These are phyloP conservation scores for Galago senegalensis DNA, from an alignment of 2,797 vertebrate genomes.

Conservation along the genomic window DNA sequence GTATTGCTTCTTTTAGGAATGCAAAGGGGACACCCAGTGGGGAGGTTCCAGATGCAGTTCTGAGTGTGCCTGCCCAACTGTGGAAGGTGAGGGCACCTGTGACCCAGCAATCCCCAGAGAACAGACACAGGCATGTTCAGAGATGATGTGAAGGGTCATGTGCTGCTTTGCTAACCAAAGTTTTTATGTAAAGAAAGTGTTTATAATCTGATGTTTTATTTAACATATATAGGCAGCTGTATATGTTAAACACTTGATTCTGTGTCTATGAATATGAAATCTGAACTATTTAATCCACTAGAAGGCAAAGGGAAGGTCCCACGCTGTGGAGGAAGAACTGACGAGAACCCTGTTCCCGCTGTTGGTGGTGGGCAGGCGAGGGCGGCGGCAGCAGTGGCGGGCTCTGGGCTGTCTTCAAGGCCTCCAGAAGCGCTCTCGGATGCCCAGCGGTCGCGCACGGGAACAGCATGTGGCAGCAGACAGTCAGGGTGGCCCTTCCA, in stretches of 20 bases:
- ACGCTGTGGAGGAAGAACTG: conserved; percentile 63
- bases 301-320: conserved; percentile 87
- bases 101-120: conserved; percentile 84
- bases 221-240: conserved; percentile 85
- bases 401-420: conserved; percentile 65
- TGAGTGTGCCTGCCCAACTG: neutral
- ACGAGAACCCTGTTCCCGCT: neutral
- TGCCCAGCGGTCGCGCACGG: conserved; percentile 70
- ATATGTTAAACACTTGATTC: conserved; percentile 85
- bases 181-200: conserved; percentile 86
- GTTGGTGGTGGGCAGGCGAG: conserved; percentile 26
- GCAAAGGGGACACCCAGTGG: neutral
- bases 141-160: conserved; percentile 67
- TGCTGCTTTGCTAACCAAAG: conserved; percentile 85
- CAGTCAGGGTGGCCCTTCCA: conserved; percentile 73
- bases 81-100: conserved; percentile 20
- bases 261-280: conserved; percentile 87
- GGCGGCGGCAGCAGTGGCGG: neutral
- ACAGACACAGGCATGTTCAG: conserved; percentile 84
- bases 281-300: conserved; percentile 85
- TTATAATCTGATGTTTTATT: conserved; percentile 84
- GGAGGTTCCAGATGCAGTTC: neutral
- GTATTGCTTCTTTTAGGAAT: neutral
- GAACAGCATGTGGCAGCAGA: conserved; percentile 79
- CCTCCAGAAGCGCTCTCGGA: neutral